phyloP scores from a whole-genome alignment of 2,797 vertebrate species.

The Crocidura indochinensis region DNA sequence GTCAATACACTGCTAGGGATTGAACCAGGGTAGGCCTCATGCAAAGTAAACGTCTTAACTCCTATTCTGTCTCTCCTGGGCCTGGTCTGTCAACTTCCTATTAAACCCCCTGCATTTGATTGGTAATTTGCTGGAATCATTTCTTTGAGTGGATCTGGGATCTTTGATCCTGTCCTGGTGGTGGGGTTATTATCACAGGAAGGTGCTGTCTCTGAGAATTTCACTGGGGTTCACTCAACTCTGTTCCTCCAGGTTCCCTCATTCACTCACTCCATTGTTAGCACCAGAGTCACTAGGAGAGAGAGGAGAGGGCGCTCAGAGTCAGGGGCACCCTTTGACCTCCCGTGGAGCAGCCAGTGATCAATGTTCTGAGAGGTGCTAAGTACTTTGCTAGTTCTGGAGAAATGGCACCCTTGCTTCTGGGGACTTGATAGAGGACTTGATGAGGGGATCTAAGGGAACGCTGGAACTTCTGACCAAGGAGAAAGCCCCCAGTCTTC shows the following conservation, averaged over 20 bases:
- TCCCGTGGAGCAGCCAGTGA: constrained; percentile 22
- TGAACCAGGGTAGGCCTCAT: no score
- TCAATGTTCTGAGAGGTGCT: background rate
- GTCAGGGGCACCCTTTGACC: constrained; percentile 35
- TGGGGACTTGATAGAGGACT: background rate
- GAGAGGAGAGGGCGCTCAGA: no score
- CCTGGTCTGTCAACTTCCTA: background rate
- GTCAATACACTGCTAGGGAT: no score
- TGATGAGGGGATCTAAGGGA: background rate
- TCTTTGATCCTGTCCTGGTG: background rate
- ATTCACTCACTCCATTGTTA: no score
- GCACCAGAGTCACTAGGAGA: no score
- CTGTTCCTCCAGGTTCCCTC: no score
- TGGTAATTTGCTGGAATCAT: constrained; percentile 31
- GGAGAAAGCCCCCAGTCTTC: background rate
- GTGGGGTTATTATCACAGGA: no score
- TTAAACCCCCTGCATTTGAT: background rate
- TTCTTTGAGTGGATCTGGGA: background rate
- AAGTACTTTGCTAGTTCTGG: background rate
- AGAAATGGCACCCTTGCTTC: background rate
- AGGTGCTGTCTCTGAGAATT: no score
- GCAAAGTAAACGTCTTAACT: no score
- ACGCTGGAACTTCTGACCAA: background rate
- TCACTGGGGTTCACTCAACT: no score
- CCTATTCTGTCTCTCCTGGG: no score